phyloP scores from a whole-genome alignment of 2,113 vertebrate genomes.

The Marmota flaviventris region DNA sequence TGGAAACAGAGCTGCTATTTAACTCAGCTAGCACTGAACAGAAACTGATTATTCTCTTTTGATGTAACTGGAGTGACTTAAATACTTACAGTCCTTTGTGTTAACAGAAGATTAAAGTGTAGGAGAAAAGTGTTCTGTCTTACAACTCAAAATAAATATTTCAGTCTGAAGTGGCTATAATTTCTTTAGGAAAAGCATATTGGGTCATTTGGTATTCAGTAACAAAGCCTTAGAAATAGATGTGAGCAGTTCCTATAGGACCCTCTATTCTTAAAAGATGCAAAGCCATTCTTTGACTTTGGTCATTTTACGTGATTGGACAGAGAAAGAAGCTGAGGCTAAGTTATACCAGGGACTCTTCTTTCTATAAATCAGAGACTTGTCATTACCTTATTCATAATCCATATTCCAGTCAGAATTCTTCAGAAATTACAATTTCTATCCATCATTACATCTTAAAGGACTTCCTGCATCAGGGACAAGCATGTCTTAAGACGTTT shows the following conservation, averaged over 20 bases:
- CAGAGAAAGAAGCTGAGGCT: constrained; percentile 36
- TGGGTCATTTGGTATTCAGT: constrained; percentile 29
- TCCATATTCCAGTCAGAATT: constrained; percentile 74
- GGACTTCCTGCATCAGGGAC: background rate
- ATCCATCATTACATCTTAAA: constrained; percentile 66
- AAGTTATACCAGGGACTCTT: constrained; percentile 33
- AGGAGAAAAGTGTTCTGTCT: constrained; percentile 65
- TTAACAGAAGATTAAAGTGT: constrained; percentile 76
- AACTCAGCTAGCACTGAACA: constrained; percentile 57
- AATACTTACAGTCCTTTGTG: constrained; percentile 57
- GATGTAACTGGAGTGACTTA: constrained; percentile 72
- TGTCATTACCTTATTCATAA: constrained; percentile 73
- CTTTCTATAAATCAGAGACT: constrained; percentile 55
- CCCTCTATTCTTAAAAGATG: constrained; percentile 51
- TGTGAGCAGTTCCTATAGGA: background rate
- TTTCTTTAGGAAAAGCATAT: constrained; percentile 62
- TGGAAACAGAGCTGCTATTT: constrained; percentile 79
- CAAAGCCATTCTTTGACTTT: constrained; percentile 37
- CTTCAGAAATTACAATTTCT: constrained; percentile 71
- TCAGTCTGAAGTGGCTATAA: constrained; percentile 61
- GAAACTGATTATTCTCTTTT: constrained; percentile 79
- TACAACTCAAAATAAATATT: constrained; percentile 78
- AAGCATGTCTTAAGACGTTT: background rate
- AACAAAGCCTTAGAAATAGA: constrained; percentile 65
- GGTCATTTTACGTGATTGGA: background rate